Conservation (phyloP, 30 jellyfish, hydroid and myxozoan species). For the Pseudorhiza aurosa region DNA sequence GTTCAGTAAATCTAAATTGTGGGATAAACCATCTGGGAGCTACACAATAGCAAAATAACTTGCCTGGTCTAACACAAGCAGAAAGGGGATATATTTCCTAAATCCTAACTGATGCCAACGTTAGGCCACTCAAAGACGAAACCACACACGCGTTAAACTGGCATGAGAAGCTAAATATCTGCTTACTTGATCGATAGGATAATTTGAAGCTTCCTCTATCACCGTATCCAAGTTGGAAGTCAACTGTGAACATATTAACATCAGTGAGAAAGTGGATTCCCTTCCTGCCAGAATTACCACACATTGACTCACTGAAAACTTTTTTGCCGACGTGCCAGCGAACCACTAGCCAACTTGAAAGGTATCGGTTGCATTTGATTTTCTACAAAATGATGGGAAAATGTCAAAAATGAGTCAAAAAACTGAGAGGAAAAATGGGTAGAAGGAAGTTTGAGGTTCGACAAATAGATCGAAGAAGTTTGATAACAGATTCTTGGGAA, state of each 20-base stretch:
- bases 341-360: slow-evolving; percentile 7
- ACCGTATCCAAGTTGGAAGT: slow-evolving; percentile 21
- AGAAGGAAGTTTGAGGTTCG: neutral
- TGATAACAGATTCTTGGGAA: too few species aligned
- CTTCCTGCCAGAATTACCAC: slow-evolving; percentile 13
- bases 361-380: neutral
- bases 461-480: too few species aligned
- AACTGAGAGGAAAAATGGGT: neutral
- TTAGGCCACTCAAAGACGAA: too few species aligned
- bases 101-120: too few species aligned
- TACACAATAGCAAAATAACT: too few species aligned
- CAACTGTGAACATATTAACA: slow-evolving; percentile 38
- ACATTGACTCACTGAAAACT: neutral
- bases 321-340: slow-evolving; percentile 29
- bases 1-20: too few species aligned
- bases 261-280: slow-evolving; percentile 11
- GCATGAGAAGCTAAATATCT: neutral
- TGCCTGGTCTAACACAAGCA: too few species aligned
- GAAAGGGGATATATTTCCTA: too few species aligned
- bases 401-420: too few species aligned
- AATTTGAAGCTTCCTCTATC: slow-evolving; percentile 44
- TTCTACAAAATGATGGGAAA: too few species aligned
- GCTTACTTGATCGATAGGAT: slow-evolving; percentile 36
- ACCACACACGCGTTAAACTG: too few species aligned
- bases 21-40: too few species aligned